Evolutionary conservation across 2,888 invertebrate species (phyloP).

Genomic region (Pasiphila rectangulata): DNA sequence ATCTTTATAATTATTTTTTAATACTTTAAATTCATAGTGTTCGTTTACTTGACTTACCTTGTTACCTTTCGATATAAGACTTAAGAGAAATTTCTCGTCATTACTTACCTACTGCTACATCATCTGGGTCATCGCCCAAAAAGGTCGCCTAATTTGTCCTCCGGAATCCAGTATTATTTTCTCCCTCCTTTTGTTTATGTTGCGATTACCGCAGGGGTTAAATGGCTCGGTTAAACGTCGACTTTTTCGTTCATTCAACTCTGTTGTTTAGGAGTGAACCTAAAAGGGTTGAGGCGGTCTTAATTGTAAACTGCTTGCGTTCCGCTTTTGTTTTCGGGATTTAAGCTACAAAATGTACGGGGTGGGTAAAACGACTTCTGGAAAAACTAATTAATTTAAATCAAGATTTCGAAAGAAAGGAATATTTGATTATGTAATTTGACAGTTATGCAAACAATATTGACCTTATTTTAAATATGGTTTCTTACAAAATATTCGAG

Average conservation of each 20-base stretch:
- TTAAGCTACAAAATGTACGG: constrained; percentile 11
- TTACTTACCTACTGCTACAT: constrained; percentile 2
- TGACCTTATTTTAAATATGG: too few species aligned
- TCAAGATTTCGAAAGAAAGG: background rate
- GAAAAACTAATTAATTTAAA: background rate
- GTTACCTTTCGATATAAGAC: too few species aligned
- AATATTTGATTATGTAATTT: too few species aligned
- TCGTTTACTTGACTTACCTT: background rate
- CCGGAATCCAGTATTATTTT: constrained; percentile 75
- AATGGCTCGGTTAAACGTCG: constrained; percentile 70
- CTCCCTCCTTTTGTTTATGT: constrained; percentile 73
- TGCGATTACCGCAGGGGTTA: constrained; percentile 75
- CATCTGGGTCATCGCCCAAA: constrained; percentile 49
- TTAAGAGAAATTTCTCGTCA: constrained; percentile 1
- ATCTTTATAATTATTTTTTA: too few species aligned
- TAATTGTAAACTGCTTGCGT: constrained; percentile 68
- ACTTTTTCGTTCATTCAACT: constrained; percentile 74
- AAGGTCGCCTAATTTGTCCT: constrained; percentile 77
- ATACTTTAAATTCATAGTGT: too few species aligned
- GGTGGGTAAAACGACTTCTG: background rate
- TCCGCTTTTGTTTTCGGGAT: constrained; percentile 56
- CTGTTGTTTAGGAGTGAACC: constrained; percentile 62
- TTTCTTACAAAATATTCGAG: too few species aligned
- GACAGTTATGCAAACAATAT: too few species aligned
- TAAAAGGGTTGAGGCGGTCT: constrained; percentile 69